Evolutionary conservation across 2,888 invertebrate genomes (phyloP).

Genomic region (Hofmannophila pseudospretella): DNA sequence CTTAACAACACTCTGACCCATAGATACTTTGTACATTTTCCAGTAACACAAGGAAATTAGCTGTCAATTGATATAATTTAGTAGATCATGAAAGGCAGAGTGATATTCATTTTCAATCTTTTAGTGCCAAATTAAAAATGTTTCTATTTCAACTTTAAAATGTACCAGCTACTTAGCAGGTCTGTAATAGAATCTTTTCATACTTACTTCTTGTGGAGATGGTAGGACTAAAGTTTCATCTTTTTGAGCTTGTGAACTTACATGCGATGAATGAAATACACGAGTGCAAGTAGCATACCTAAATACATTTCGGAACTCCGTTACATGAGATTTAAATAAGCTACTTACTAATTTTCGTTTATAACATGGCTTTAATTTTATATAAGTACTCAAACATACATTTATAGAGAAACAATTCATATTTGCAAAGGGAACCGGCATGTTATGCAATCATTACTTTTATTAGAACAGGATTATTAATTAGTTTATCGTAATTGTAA

Average conservation of each 20-base stretch:
- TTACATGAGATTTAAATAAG: constrained; percentile 27
- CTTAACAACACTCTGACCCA: not conserved
- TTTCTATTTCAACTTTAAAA: too few relatives aligned
- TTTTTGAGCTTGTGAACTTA: constrained; percentile 33
- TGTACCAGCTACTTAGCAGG: too few relatives aligned
- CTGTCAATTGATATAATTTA: too few relatives aligned
- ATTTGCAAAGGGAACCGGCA: constrained; percentile 34
- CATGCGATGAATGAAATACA: constrained; percentile 33
- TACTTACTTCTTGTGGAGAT: constrained; percentile 65
- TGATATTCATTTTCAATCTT: too few relatives aligned
- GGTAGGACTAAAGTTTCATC: constrained; percentile 48
- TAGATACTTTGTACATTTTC: too few relatives aligned
- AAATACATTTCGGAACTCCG: constrained; percentile 21
- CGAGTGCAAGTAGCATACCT: constrained; percentile 24
- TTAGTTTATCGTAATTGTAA: too few relatives aligned
- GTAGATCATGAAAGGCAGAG: too few relatives aligned
- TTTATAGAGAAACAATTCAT: constrained; percentile 56
- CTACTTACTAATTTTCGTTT: constrained; percentile 35
- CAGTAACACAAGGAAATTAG: too few relatives aligned
- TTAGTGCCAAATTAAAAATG: too few relatives aligned
- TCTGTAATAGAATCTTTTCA: too few relatives aligned
- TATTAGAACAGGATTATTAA: not conserved
- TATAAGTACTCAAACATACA: constrained; percentile 39
- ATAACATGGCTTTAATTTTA: constrained; percentile 43
- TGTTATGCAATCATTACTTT: constrained; percentile 47